Percentiles rank a stretch among this genome's conserved stretches.
phyloP scores from a whole-genome alignment of 1,140 invertebrate genomes.

The Zophobas atratus region DNA sequence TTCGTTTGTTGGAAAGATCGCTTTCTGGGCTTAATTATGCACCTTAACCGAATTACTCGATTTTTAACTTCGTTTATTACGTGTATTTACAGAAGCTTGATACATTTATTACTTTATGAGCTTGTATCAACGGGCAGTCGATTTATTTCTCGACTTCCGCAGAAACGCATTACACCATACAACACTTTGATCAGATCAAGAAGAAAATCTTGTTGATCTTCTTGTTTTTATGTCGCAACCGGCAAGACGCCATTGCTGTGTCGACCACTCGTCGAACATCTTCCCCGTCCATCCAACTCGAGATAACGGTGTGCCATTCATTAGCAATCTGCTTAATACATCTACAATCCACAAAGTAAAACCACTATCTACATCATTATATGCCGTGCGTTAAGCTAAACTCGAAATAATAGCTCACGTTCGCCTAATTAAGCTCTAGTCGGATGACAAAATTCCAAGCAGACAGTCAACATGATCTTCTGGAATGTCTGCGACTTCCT shows the following conservation, averaged over 20 bases:
- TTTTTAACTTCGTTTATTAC: slow-evolving; percentile 17
- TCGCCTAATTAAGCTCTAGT: slow-evolving; percentile 9
- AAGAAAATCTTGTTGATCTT: slow-evolving; percentile 7
- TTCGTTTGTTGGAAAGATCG: slow-evolving; percentile 30
- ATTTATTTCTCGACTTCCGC: slow-evolving; percentile 14
- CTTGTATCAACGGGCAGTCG: neutral
- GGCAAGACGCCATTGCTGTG: neutral
- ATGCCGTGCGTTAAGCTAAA: slow-evolving; percentile 4
- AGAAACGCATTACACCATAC: neutral
- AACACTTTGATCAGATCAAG: slow-evolving; percentile 1
- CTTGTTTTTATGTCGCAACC: slow-evolving; percentile 15
- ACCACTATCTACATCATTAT: slow-evolving; percentile 27
- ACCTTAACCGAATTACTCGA: slow-evolving; percentile 23
- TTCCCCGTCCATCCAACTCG: neutral
- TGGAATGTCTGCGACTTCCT: too few species aligned
- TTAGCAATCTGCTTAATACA: slow-evolving; percentile 15
- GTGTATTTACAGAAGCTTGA: neutral
- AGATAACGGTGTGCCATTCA: slow-evolving; percentile 37
- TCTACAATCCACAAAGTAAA: slow-evolving; percentile 7
- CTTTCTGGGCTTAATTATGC: slow-evolving; percentile 13
- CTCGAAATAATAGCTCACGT: slow-evolving; percentile 34
- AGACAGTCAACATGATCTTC: too few species aligned
- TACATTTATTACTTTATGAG: slow-evolving; percentile 7
- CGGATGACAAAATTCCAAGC: neutral
- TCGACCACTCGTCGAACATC: slow-evolving; percentile 10